These are phyloP conservation scores for Andrena haemorrhoa DNA, from an alignment of 2,888 invertebrate species.

Conservation along the genomic window DNA sequence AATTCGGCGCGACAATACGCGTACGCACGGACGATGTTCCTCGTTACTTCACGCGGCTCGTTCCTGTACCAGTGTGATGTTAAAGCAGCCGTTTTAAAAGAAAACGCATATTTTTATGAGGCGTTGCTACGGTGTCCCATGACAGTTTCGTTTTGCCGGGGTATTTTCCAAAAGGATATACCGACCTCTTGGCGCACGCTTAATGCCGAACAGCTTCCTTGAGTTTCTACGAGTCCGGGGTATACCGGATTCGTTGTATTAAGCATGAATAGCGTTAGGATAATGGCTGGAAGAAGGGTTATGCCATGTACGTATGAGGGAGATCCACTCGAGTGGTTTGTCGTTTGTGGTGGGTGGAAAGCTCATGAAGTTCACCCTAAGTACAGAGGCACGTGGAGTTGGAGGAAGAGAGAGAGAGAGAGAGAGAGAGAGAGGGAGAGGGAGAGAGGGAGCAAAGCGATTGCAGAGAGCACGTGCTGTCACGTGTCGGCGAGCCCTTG, in stretches of 20 bases:
- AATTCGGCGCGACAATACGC: not conserved
- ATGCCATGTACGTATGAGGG: slow-evolving; percentile 55
- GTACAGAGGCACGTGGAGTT: slow-evolving; percentile 57
- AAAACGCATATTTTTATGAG: too few relatives aligned
- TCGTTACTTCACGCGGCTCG: not conserved
- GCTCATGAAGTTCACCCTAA: slow-evolving; percentile 64
- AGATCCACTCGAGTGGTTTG: slow-evolving; percentile 81
- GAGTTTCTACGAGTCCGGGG: slow-evolving; percentile 17
- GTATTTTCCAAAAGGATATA: not conserved
- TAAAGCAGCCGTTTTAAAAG: too few relatives aligned
- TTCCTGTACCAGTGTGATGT: too few relatives aligned
- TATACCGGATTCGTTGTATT: slow-evolving; percentile 62
- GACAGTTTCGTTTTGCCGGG: not conserved
- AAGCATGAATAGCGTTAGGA: slow-evolving; percentile 75
- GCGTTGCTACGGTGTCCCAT: too few relatives aligned
- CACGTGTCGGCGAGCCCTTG: slow-evolving; percentile 80
- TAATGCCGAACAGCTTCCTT: not conserved
- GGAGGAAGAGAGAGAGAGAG: slow-evolving; percentile 19
- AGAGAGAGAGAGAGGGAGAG: not conserved
- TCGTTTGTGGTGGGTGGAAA: slow-evolving; percentile 81
- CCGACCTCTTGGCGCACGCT: not conserved
- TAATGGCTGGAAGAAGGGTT: slow-evolving; percentile 81
- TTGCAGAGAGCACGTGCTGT: slow-evolving; percentile 78
- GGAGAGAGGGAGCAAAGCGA: slow-evolving; percentile 50
- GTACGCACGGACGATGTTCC: not conserved